A percentile compares a stretch with the other conserved stretches of the same genome.
phyloP scores from a whole-genome alignment of 2,888 invertebrate genomes.

The Malachius bipustulatus region DNA sequence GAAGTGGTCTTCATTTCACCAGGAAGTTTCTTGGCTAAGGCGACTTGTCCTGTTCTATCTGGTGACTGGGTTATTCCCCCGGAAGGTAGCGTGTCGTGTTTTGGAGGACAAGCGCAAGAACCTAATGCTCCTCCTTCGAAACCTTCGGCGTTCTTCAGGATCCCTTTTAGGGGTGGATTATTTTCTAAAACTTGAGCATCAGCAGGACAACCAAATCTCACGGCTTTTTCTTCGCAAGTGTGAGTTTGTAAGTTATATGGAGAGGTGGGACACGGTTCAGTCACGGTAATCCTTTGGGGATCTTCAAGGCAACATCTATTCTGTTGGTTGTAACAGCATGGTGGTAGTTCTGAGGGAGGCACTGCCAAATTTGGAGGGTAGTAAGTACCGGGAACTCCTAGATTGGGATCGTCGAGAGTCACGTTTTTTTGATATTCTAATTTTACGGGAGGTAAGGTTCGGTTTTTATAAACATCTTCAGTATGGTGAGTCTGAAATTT shows the following conservation, averaged over 20 bases:
- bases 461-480: constrained; percentile 11
- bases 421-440: constrained; percentile 17
- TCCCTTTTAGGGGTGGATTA: constrained; percentile 9
- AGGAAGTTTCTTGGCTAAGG: constrained; percentile 13
- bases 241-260: constrained; percentile 13
- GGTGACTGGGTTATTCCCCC: neutral
- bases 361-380: constrained; percentile 23
- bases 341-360: constrained; percentile 15
- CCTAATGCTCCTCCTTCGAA: neutral
- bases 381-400: constrained; percentile 22
- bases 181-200: too few relatives aligned
- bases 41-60: neutral
- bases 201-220: constrained; percentile 5
- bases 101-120: constrained; percentile 4
- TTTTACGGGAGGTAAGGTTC: constrained; percentile 25
- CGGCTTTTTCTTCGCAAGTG: constrained; percentile 13
- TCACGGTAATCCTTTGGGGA: constrained; percentile 2
- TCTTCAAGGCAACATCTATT: constrained; percentile 7
- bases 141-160: constrained; percentile 9
- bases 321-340: neutral
- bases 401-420: constrained; percentile 20
- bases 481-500: neutral
- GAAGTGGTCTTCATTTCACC: constrained; percentile 14
- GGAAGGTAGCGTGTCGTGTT: neutral
- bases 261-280: constrained; percentile 15